These are phyloP conservation scores for Meganola albula DNA, from an alignment of 2,888 invertebrate species.

Conservation along the genomic window DNA sequence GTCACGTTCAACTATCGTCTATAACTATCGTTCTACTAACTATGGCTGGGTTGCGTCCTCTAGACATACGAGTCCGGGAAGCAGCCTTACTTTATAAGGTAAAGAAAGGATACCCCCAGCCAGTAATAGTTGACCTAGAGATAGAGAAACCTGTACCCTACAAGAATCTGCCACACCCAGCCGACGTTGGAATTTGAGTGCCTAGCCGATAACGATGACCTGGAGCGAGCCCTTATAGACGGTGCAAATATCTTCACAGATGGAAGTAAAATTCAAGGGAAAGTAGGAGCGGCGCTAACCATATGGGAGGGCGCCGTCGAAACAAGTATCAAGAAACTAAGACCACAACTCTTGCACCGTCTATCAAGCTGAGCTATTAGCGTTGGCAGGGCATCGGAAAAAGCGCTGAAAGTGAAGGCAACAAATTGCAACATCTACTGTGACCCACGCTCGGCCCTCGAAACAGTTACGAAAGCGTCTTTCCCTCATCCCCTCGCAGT, in stretches of 20 bases:
- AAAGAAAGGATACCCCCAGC: too few species aligned
- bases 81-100: constrained; percentile 2
- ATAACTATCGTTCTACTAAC: too few species aligned
- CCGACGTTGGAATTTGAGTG: background rate
- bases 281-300: too few species aligned
- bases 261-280: constrained; percentile 4
- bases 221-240: too few species aligned
- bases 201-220: background rate
- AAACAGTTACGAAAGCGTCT: background rate
- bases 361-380: constrained; percentile 9
- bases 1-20: too few species aligned
- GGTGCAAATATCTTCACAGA: background rate
- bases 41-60: constrained; percentile 1
- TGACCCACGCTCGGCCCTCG: background rate
- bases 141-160: background rate
- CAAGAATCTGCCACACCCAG: constrained; percentile 2
- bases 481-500: background rate
- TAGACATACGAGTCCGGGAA: constrained; percentile 6
- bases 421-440: background rate
- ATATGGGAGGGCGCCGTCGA: too few species aligned
- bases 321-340: constrained; percentile 1
- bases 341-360: constrained; percentile 5
- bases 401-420: background rate
- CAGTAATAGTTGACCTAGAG: background rate
- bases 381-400: constrained; percentile 1